A percentile compares a stretch with the other conserved stretches of the same genome.
These are phyloP conservation scores for Cyclargus thomasi DNA, from an alignment of 1,140 invertebrate genomes.

Conservation along the genomic window DNA sequence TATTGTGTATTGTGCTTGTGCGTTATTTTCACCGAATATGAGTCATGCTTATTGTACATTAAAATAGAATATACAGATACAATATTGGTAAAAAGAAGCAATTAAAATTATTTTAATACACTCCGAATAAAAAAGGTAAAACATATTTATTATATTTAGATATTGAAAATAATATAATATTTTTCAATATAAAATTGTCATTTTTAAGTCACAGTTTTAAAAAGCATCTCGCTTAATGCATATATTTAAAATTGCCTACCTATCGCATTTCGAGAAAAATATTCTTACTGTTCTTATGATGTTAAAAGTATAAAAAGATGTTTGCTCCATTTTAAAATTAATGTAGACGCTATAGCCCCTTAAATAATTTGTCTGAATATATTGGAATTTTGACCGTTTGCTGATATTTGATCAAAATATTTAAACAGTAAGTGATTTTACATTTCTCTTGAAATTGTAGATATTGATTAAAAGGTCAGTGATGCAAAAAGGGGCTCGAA, in stretches of 20 bases:
- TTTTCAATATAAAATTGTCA: not conserved
- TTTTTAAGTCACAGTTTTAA: not conserved
- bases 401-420: not conserved
- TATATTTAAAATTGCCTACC: not conserved
- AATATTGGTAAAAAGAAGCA: not conserved
- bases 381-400: not conserved
- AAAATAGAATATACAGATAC: not conserved
- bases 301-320: too few relatives aligned
- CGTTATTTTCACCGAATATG: not conserved
- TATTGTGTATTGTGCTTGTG: constrained; percentile 5
- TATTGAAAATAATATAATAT: not conserved
- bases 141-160: not conserved
- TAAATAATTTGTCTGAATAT: not conserved
- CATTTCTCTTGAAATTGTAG: not conserved
- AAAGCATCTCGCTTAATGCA: not conserved
- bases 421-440: not conserved
- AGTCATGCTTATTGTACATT: not conserved
- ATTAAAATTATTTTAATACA: constrained; percentile 4
- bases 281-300: too few relatives aligned
- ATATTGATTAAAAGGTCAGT: not conserved
- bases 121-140: not conserved
- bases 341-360: too few relatives aligned
- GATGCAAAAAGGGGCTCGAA: not conserved
- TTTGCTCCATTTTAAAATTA: too few relatives aligned
- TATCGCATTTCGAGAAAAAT: too few relatives aligned